Base-by-base conservation (phyloP, 2,113 vertebrate genomes). In the Hyperopisus bebe region DNA sequence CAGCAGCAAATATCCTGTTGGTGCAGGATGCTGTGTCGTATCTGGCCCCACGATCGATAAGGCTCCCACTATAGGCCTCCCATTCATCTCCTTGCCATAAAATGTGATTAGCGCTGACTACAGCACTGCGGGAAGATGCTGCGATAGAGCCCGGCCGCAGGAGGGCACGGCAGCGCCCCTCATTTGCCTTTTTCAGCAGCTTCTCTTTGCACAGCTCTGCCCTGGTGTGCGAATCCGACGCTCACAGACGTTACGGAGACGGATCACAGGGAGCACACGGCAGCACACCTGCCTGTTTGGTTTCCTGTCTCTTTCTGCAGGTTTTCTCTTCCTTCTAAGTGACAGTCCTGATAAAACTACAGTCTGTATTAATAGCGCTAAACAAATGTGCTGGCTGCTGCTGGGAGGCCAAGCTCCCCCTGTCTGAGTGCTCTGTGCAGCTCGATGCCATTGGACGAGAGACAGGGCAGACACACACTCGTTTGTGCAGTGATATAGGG, bases 1-100 rank as follows among this genome's bases (percentile, higher is more conserved):
- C 94, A 96, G 96, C 97, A 98, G 97, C 97, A 98, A 99, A 99
- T 98, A 99, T 99, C 97, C 98, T 98, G 97, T 97, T 96, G 96
- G 95, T 94, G 93, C 93, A 90, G 94, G 93, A 95, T 94, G 95
- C 90, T 93, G 91, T 93, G 93, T 90, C 94, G 89, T 98, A 98
- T 99, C 98, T 97, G 95, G 94, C 93, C 92, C 94, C 93, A 93
- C 93, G 91, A 98, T 98, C 97, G 97, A 96, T 96, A 94, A 95
- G 94, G 95, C 95, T 97, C 95, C 95, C 95, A 95, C 95, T 96
- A 92, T 95, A 95, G 96, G 94, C 95, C 97, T 96, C 96, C 95
- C 96, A 97, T 97, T 97, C 96, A 97, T 97, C 96, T 96, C 96
- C 93, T 95, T 95, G 96, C 96, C 97, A 95, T 96, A 97, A 97